Evolutionary conservation across 1,140 invertebrate species (phyloP).

Genomic region (Nebria ingens): DNA sequence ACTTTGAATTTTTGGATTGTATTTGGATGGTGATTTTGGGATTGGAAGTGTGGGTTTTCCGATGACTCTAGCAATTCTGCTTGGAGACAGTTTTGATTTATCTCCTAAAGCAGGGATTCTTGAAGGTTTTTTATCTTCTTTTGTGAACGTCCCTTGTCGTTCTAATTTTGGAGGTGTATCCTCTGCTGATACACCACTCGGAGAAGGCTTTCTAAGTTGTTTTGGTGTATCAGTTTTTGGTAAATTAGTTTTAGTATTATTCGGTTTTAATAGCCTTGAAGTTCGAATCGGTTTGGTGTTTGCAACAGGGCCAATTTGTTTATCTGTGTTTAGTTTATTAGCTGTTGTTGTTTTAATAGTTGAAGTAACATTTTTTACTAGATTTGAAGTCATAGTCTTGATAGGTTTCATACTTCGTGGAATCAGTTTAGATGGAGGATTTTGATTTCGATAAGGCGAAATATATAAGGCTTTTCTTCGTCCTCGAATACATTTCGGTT

Average conservation of each 20-base stretch:
- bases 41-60: conserved; percentile 29
- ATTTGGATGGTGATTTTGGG: conserved; percentile 10
- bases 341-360: conserved; percentile 20
- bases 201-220: conserved; percentile 16
- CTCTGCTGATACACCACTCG: conserved; percentile 18
- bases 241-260: conserved; percentile 19
- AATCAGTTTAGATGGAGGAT: neutral
- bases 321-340: conserved; percentile 18
- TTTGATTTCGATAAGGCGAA: conserved; percentile 34
- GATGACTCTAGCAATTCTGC: conserved; percentile 36
- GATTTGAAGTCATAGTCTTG: conserved; percentile 24
- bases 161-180: conserved; percentile 41
- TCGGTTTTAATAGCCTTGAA: conserved; percentile 20
- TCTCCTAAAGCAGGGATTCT: conserved; percentile 25
- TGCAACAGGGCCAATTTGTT: conserved; percentile 15
- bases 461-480: conserved; percentile 62
- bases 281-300: conserved; percentile 16
- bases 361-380: conserved; percentile 26
- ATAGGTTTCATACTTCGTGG: conserved; percentile 19
- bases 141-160: conserved; percentile 79
- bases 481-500: conserved; percentile 61
- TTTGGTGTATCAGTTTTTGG: conserved; percentile 17
- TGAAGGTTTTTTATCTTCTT: conserved; percentile 50
- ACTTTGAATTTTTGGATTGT: neutral
- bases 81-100: conserved; percentile 37